These are phyloP conservation scores for Caenorhabditis inopinata DNA, from an alignment of 1,140 invertebrate genomes.

Conservation along the genomic window DNA sequence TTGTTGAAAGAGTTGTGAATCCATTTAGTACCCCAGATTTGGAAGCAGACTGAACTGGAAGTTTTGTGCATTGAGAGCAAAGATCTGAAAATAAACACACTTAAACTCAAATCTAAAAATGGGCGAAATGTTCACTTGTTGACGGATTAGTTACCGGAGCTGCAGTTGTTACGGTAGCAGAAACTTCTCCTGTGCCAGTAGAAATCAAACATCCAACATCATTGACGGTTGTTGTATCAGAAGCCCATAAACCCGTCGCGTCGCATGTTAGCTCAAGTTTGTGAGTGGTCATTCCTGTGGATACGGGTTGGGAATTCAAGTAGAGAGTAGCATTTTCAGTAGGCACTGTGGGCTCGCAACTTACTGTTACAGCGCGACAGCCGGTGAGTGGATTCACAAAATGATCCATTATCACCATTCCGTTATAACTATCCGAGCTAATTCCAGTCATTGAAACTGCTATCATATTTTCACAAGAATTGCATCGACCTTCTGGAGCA, in stretches of 20 bases:
- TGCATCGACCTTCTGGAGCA: not conserved
- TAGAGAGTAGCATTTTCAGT: not conserved
- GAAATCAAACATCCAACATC: constrained; percentile 10
- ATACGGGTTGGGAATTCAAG: not conserved
- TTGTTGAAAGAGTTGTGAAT: not conserved
- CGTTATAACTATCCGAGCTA: not conserved
- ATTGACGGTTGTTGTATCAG: not conserved
- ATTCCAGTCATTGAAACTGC: not conserved
- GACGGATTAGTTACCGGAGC: not conserved
- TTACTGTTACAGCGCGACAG: not conserved
- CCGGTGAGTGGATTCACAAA: not conserved
- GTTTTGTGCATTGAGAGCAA: not conserved
- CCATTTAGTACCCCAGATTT: not conserved
- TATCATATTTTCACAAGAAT: not conserved
- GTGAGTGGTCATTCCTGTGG: not conserved
- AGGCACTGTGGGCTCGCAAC: not conserved
- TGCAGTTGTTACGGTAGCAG: not conserved
- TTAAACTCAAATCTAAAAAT: not conserved
- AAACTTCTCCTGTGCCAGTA: not conserved
- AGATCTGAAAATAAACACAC: not conserved
- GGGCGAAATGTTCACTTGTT: not conserved
- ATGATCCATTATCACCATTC: constrained; percentile 8
- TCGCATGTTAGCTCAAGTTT: not conserved
- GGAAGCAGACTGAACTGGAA: not conserved
- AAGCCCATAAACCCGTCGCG: not conserved